Conservation (phyloP, 2,797 vertebrate genomes). For the Pelochelys cantorii region DNA sequence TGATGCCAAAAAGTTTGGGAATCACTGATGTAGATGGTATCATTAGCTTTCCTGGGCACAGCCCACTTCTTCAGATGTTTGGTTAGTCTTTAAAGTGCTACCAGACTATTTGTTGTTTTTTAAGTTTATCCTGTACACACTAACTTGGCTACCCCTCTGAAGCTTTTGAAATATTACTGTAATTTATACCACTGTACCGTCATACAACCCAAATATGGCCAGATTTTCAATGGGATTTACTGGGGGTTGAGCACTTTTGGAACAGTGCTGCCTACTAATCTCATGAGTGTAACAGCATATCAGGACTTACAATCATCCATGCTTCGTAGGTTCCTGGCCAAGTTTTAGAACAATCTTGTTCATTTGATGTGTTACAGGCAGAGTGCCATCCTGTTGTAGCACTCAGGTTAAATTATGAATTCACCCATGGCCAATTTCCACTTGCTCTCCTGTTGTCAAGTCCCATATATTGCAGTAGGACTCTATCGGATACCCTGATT, state of each 20-base stretch:
- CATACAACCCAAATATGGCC: rapidly evolving
- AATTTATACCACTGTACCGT: background rate
- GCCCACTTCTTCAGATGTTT: no score
- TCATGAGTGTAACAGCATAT: background rate
- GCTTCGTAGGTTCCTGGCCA: background rate
- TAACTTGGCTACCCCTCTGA: no score
- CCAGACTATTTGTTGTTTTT: no score
- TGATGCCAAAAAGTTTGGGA: no score
- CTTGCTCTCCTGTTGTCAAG: background rate
- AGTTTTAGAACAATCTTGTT: background rate
- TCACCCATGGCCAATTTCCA: background rate
- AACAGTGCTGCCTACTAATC: background rate
- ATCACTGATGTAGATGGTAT: no score
- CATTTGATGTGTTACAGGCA: rapidly evolving
- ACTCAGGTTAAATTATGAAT: background rate
- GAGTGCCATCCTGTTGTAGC: background rate
- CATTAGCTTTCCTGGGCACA: no score
- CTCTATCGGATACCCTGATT: background rate
- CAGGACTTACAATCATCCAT: rapidly evolving
- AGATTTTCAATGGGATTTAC: background rate
- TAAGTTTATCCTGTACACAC: no score
- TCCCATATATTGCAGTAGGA: background rate
- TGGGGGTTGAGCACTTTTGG: background rate
- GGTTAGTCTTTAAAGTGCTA: no score
- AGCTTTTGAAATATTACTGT: background rate